Conservation (phyloP, 2,797 vertebrate genomes). For the Anolis apletophallus region DNA sequence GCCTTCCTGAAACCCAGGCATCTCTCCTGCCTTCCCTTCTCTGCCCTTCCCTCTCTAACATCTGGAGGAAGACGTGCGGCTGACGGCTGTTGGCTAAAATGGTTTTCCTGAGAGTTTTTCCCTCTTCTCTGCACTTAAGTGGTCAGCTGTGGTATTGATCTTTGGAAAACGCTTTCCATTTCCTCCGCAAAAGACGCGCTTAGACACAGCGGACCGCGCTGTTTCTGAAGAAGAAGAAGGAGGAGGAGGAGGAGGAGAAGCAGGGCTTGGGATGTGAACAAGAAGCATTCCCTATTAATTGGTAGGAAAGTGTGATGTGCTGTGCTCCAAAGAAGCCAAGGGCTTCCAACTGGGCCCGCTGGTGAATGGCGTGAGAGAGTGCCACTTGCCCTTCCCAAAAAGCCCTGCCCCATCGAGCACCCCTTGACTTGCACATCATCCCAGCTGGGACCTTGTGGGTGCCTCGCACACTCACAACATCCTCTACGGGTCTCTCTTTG, state of each 20-base stretch:
- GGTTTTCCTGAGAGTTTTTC: neutral
- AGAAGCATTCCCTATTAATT: neutral
- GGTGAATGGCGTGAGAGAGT: no score
- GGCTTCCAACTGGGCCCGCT: neutral
- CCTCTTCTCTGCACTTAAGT: rapidly evolving
- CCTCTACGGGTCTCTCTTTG: no score
- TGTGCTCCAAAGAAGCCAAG: neutral
- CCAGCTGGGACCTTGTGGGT: no score
- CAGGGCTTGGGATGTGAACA: neutral
- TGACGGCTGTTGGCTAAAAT: neutral
- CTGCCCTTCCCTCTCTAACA: neutral
- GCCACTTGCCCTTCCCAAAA: no score
- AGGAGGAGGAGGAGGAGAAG: no score
- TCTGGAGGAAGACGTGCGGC: neutral
- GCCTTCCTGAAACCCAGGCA: no score
- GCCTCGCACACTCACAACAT: no score
- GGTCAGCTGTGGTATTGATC: neutral
- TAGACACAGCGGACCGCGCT: neutral
- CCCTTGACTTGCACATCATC: no score
- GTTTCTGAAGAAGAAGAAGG: neutral
- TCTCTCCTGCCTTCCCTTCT: no score
- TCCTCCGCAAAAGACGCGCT: neutral
- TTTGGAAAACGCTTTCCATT: neutral
- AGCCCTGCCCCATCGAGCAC: no score
- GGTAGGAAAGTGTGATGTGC: neutral